phyloP scores from a whole-genome alignment of 2,113 vertebrate genomes.

The pig (Sus scrofa) region DNA sequence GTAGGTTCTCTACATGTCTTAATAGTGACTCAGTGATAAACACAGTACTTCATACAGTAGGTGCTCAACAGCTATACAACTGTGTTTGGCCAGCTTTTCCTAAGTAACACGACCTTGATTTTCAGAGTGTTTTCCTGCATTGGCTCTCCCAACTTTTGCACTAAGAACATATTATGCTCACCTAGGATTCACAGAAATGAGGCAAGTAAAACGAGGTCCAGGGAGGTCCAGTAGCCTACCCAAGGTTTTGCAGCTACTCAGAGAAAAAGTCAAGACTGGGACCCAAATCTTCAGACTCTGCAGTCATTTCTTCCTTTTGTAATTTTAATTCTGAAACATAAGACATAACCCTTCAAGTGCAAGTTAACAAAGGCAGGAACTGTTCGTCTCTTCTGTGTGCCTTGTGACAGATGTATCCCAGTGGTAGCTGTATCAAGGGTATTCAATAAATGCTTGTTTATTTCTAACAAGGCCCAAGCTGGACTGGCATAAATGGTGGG shows the following conservation, averaged over 20 bases:
- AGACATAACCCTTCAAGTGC: background rate
- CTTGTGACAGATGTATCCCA: background rate
- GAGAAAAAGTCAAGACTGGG: background rate
- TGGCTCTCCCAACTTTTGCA: background rate
- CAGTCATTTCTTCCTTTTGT: background rate
- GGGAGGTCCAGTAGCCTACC: background rate
- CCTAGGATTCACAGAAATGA: background rate
- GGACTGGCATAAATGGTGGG: background rate
- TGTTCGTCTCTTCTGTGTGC: background rate
- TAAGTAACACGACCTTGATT: background rate
- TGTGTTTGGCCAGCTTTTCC: background rate
- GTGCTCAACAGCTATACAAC: background rate
- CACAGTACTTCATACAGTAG: background rate
- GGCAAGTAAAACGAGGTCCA: background rate
- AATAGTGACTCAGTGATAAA: background rate
- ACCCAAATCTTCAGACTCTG: background rate
- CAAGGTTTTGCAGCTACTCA: background rate
- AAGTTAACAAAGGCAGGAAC: background rate
- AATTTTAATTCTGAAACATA: constrained; percentile 38
- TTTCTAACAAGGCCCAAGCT: background rate
- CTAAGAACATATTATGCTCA: background rate
- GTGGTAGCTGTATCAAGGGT: background rate
- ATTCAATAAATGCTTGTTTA: background rate
- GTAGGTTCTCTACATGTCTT: background rate
- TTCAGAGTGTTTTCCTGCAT: background rate